Evolutionary conservation across 2,113 vertebrate species (phyloP), one percentile per base, ranked within the genome.

Genomic region (Trogon melanurus): DNA sequence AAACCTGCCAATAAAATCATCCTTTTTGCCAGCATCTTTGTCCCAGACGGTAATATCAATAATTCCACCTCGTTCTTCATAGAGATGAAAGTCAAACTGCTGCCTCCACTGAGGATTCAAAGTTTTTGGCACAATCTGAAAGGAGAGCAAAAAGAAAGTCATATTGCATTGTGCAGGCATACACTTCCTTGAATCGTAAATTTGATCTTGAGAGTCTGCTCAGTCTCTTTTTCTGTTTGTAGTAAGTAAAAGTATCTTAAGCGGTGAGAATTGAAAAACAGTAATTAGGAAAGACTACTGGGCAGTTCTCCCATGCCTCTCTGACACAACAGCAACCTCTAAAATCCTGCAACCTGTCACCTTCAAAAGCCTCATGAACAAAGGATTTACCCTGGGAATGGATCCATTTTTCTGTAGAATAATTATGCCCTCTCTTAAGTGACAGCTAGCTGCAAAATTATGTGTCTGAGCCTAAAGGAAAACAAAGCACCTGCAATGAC

Each of bases 1-100:
- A 91, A 91, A 99, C 99, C 99, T 99, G 97, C 99, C 99, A 98
- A 99, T 99, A 97, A 99, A 99, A 98, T 99, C 99, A 90, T 99
- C 99, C 88, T 97, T 99, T 97, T 99, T 99, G 82, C 99, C 99
- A 79, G 98, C 98, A 51, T 99, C 99, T 98, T 98, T 99, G 97
- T 99, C 99, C 99, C 99, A 99, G 36, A 99, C 98, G 7, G 99
- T 99, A 92, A 99, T 99, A 97, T 99, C 99, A 79, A 99, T 98
- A 81, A 98, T 98, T 87, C 99, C 99, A n/a, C 99, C 99, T 92
- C 98, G 98, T 95, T 99, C 99, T 27, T 99, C 99, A 94, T 99
- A 99, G 84, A 99, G 97, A 98, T 99, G 99, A 96, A 99, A 99
- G 97, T 99, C 99, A 98, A 99, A 99, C 97, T 99, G 99, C 93